These are phyloP conservation scores for Chondrosia reniformis DNA, from an alignment of 37 sponge, comb jelly and placozoan genomes.

Conservation along the genomic window DNA sequence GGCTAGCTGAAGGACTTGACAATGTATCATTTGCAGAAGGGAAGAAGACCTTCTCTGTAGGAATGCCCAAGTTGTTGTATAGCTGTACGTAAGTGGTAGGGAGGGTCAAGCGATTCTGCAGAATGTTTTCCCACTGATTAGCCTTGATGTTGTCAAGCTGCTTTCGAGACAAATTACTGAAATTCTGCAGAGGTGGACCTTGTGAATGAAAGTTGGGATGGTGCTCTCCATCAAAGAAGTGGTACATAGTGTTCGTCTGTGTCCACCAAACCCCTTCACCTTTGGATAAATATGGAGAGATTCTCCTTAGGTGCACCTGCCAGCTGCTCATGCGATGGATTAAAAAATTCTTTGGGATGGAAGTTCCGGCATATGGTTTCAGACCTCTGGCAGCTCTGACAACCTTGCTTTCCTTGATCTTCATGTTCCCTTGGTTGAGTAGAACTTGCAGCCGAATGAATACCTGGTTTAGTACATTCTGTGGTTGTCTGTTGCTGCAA, in stretches of 20 bases:
- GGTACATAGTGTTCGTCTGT: not conserved
- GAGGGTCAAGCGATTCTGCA: not conserved
- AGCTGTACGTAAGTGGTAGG: slow-evolving; percentile 19
- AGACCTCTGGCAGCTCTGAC: not conserved
- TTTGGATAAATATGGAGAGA: not conserved
- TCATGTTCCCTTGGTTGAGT: not conserved
- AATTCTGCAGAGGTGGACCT: slow-evolving; percentile 25
- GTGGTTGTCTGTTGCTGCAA: slow-evolving; percentile 24
- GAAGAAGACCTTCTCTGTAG: not conserved
- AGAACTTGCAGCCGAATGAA: slow-evolving; percentile 7
- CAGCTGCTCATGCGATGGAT: not conserved
- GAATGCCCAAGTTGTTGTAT: slow-evolving; percentile 9
- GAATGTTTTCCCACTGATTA: not conserved
- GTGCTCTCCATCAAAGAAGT: slow-evolving; percentile 10
- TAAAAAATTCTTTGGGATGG: not conserved
- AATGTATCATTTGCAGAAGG: not conserved
- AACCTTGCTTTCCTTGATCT: not conserved
- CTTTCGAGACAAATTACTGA: not conserved
- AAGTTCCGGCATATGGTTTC: not conserved
- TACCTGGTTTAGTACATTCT: slow-evolving; percentile 14
- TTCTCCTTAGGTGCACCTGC: slow-evolving; percentile 18
- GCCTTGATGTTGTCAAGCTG: not conserved
- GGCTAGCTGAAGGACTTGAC: too few species aligned
- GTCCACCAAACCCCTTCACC: slow-evolving; percentile 29
- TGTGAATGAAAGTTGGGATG: not conserved